A percentile compares a stretch with the other conserved stretches of the same genome.
Conservation (phyloP, 2,888 invertebrate genomes). For the Oeneis ivallda region DNA sequence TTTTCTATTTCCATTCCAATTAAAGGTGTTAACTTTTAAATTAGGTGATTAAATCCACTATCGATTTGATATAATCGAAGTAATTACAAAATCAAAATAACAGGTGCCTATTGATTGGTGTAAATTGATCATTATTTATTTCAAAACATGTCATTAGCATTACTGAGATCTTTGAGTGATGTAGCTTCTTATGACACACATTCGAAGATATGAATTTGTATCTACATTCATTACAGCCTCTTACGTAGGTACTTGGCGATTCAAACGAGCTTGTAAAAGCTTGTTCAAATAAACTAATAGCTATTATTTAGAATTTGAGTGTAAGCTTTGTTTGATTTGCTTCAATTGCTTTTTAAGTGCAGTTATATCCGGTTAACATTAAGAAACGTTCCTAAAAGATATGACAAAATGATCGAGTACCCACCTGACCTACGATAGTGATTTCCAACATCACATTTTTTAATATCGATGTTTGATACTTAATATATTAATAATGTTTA, state of each 20-base stretch:
- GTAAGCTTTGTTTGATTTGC: constrained; percentile 17
- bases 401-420: constrained; percentile 21
- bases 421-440: constrained; percentile 4
- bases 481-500: not conserved
- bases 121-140: not conserved
- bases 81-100: too few species aligned
- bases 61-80: too few species aligned
- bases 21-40: too few species aligned
- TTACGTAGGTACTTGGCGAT: constrained; percentile 4
- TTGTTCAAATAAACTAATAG: constrained; percentile 9
- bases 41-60: too few species aligned
- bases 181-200: not conserved
- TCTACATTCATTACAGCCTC: constrained; percentile 8
- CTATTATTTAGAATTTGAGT: constrained; percentile 8
- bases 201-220: not conserved
- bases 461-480: not conserved
- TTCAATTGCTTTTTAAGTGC: constrained; percentile 19
- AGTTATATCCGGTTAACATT: constrained; percentile 16
- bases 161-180: not conserved
- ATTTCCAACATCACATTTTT: not conserved
- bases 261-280: constrained; percentile 19
- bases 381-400: constrained; percentile 1
- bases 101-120: not conserved
- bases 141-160: not conserved
- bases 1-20: too few species aligned